phyloP scores from a whole-genome alignment of 2,888 invertebrate genomes.

The Hirtodrosophila histrioides region DNA sequence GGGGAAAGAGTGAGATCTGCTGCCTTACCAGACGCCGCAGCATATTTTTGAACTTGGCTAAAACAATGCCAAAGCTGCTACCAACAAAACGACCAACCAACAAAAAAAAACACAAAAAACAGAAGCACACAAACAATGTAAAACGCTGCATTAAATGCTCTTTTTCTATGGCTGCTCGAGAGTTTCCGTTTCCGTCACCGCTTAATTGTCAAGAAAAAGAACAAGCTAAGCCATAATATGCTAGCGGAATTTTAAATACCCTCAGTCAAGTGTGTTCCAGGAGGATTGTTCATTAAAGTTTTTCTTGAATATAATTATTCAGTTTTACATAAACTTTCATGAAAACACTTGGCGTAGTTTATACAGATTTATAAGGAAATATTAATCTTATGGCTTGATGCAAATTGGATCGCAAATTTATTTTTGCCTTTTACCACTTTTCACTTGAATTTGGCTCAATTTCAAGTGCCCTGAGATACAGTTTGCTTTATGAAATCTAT shows the following conservation, averaged over 20 bases:
- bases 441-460: no score
- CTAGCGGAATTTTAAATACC: conserved; percentile 22
- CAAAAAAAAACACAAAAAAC: background rate
- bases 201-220: conserved; percentile 47
- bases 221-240: background rate
- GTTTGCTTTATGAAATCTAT: no score
- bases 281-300: background rate
- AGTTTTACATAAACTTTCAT: background rate
- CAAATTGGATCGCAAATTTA: conserved; percentile 24
- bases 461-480: no score
- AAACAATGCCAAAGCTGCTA: conserved; percentile 48
- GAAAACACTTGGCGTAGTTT: background rate
- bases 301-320: conserved; percentile 2
- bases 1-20: conserved; percentile 14
- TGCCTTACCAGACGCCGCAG: conserved; percentile 5
- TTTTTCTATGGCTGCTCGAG: conserved; percentile 51
- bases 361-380: conserved; percentile 11
- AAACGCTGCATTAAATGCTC: conserved; percentile 62
- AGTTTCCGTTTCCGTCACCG: conserved; percentile 55
- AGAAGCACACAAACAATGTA: conserved; percentile 43
- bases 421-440: no score
- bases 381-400: conserved; percentile 28
- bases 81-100: conserved; percentile 31
- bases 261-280: background rate
- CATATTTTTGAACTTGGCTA: conserved; percentile 48